A percentile compares a stretch with the other conserved stretches of the same genome.
Conservation (phyloP, 2,888 invertebrate genomes). For the Dynastes hyllus region DNA sequence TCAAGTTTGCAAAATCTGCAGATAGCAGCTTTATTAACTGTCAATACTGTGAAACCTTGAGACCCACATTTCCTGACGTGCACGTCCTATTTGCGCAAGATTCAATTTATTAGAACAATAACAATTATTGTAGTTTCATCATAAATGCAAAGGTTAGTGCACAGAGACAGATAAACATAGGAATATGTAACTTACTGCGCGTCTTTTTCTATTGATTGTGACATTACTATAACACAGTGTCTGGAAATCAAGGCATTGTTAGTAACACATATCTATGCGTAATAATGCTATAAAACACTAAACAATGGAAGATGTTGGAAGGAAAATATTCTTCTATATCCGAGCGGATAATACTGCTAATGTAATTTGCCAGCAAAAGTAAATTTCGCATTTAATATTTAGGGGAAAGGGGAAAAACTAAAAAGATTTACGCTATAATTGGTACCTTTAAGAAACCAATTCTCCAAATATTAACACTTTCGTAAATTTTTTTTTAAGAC, state of each 20-base stretch:
- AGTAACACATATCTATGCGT: not conserved
- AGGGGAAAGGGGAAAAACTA: too few species aligned
- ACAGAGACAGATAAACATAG: conserved; percentile 19
- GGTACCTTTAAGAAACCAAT: too few species aligned
- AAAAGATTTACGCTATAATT: too few species aligned
- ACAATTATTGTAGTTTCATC: conserved; percentile 44
- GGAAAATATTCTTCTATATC: not conserved
- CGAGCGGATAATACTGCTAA: too few species aligned
- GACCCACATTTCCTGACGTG: conserved; percentile 31
- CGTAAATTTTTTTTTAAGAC: too few species aligned
- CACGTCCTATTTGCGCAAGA: conserved; percentile 30
- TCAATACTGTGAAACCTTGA: conserved; percentile 48
- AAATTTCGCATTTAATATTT: too few species aligned
- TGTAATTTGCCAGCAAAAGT: too few species aligned
- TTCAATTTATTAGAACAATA: conserved; percentile 46
- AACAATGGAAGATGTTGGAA: not conserved
- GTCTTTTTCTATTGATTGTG: conserved; percentile 20
- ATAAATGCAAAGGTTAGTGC: conserved; percentile 23
- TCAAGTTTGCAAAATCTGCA: conserved; percentile 44
- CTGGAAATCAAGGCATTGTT: not conserved
- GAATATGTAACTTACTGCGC: not conserved
- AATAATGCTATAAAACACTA: not conserved
- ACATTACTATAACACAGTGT: not conserved
- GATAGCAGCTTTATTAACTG: conserved; percentile 23
- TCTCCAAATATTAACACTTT: too few species aligned